Evolutionary conservation across 92 coral and sea anemone genomes (phyloP).

Genomic region (Epizoanthus rinbou): DNA sequence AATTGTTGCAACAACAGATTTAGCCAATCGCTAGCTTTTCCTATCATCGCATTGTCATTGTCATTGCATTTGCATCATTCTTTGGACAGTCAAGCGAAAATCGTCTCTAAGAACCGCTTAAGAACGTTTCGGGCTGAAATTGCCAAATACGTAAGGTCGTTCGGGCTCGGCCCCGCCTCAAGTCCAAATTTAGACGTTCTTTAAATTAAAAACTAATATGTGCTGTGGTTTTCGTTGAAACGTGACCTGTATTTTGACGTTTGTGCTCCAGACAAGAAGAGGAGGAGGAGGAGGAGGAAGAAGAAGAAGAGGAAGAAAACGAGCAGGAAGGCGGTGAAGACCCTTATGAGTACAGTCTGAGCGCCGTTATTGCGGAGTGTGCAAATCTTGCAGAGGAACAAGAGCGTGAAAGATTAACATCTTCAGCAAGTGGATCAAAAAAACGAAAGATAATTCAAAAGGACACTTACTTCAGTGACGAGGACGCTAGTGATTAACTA

Average conservation of each 20-base stretch:
- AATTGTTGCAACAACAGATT: too few species aligned
- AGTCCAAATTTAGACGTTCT: too few species aligned
- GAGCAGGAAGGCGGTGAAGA: slow-evolving; percentile 87
- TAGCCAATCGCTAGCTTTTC: too few species aligned
- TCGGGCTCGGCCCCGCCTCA: too few species aligned
- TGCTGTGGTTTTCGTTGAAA: too few species aligned
- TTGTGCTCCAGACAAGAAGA: slow-evolving; percentile 42
- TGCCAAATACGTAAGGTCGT: too few species aligned
- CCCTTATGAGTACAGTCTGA: slow-evolving; percentile 91
- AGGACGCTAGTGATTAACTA: slow-evolving; percentile 59
- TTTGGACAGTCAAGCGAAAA: too few species aligned
- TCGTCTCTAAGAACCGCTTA: too few species aligned
- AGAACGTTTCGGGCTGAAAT: background rate
- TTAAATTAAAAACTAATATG: too few species aligned
- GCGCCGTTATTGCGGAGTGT: slow-evolving; percentile 98
- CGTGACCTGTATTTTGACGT: background rate
- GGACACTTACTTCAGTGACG: slow-evolving; percentile 93
- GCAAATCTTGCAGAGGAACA: slow-evolving; percentile 79
- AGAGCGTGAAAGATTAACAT: slow-evolving; percentile 43
- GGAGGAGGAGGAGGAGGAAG: slow-evolving; percentile 50
- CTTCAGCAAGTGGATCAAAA: slow-evolving; percentile 53
- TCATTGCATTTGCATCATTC: too few species aligned
- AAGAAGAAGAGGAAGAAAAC: slow-evolving; percentile 65
- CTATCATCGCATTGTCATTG: too few species aligned
- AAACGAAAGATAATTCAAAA: slow-evolving; percentile 76